These are phyloP conservation scores for Drosophila picticornis DNA, from an alignment of 2,888 invertebrate species.

Conservation along the genomic window DNA sequence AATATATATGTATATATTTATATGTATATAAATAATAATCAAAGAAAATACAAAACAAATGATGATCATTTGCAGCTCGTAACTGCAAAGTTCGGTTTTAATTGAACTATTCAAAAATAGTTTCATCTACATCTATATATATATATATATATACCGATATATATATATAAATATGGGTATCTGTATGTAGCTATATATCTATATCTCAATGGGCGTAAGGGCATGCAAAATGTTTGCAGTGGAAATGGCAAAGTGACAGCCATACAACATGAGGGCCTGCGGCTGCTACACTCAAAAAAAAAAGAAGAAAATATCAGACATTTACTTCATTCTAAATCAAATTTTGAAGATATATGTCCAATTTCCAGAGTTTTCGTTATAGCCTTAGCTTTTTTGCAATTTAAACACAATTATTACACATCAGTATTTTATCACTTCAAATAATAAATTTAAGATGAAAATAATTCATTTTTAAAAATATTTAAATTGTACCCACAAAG, in stretches of 20 bases:
- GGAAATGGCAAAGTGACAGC: slow-evolving; percentile 58
- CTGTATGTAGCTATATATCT: no score
- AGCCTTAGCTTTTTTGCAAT: neutral
- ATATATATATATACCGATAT: neutral
- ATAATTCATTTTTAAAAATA: neutral
- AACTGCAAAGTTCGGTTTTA: neutral
- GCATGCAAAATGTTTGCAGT: slow-evolving; percentile 37
- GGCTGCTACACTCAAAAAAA: slow-evolving; percentile 9
- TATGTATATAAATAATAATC: neutral
- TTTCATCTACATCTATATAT: neutral
- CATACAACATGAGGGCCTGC: slow-evolving; percentile 62
- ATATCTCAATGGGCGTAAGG: neutral
- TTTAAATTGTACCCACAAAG: neutral
- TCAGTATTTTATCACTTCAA: neutral
- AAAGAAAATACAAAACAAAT: neutral
- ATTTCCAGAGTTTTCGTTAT: neutral
- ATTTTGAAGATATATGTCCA: neutral
- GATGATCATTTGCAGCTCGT: neutral
- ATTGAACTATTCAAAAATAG: neutral
- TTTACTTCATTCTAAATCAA: neutral
- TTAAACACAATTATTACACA: neutral
- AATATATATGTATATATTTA: no score
- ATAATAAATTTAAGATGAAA: neutral
- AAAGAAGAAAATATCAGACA: neutral
- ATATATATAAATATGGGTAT: neutral